Evolutionary conservation across 2,797 vertebrate genomes (phyloP).

Genomic region (Pantherophis alleghaniensis): DNA sequence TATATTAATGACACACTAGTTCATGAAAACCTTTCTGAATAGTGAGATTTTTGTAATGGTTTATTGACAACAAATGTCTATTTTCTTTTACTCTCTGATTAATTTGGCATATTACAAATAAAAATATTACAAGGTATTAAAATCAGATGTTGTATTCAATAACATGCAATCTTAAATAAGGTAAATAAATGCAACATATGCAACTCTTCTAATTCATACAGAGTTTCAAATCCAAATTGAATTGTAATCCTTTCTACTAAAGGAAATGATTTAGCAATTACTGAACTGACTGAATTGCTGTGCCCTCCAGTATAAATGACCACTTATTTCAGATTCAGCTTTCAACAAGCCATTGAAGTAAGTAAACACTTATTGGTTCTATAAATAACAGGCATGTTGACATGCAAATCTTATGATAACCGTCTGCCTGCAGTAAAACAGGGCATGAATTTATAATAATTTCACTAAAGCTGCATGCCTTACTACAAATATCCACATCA

Average conservation of each 20-base stretch:
- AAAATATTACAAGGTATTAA: conserved; percentile 65
- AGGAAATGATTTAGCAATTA: neutral
- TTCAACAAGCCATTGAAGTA: conserved; percentile 40
- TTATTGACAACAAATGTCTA: conserved; percentile 16
- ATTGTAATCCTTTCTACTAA: conserved; percentile 37
- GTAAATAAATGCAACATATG: conserved; percentile 42
- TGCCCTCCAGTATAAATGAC: neutral
- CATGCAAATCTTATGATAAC: conserved; percentile 33
- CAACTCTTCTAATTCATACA: conserved; percentile 31
- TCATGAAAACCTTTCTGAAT: conserved; percentile 12
- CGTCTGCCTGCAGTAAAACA: neutral
- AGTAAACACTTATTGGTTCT: conserved; percentile 34
- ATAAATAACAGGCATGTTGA: conserved; percentile 32
- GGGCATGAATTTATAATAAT: conserved; percentile 10
- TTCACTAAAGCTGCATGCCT: conserved; percentile 20
- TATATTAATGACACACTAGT: neutral
- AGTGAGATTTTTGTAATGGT: conserved; percentile 10
- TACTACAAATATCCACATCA: neutral
- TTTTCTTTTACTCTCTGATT: conserved; percentile 61
- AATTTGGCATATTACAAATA: conserved; percentile 60
- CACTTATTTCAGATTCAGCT: conserved; percentile 19
- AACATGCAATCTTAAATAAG: conserved; percentile 52
- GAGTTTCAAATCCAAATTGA: conserved; percentile 19
- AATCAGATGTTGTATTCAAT: conserved; percentile 55
- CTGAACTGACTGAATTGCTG: conserved; percentile 4